phyloP scores from a whole-genome alignment of 2,113 vertebrate species.

The Poeciliopsis occidentalis region DNA sequence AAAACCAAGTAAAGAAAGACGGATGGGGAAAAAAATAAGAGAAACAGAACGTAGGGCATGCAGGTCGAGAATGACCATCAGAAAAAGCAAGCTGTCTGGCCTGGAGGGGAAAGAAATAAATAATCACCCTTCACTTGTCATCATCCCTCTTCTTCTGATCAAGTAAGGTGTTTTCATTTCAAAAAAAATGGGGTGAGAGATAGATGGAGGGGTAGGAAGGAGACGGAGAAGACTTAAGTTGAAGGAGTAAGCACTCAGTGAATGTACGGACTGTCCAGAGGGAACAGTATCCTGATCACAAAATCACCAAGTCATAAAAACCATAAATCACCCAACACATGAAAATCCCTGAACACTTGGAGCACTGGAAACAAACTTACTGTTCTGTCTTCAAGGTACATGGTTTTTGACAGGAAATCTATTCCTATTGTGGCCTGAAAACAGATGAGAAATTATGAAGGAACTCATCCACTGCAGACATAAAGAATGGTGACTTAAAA shows the following conservation, averaged over 20 bases:
- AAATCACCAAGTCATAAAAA: conserved; percentile 14
- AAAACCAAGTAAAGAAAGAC: conserved; percentile 43
- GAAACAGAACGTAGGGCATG: conserved; percentile 41
- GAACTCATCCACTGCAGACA: not conserved
- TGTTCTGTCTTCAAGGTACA: conserved; percentile 99
- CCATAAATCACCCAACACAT: not conserved
- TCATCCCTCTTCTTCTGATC: conserved; percentile 57
- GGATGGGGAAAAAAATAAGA: conserved; percentile 37
- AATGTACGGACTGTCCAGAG: conserved; percentile 30
- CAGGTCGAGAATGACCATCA: conserved; percentile 55
- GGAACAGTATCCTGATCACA: conserved; percentile 4
- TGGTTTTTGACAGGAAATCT: conserved; percentile 98
- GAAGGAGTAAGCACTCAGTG: conserved; percentile 41
- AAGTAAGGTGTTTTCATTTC: conserved; percentile 66
- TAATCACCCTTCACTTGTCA: conserved; percentile 67
- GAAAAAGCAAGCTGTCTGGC: conserved; percentile 55
- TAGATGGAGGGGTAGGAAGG: conserved; percentile 46
- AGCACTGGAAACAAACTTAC: conserved; percentile 78
- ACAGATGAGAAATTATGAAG: conserved; percentile 9
- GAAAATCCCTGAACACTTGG: not conserved
- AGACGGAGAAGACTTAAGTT: conserved; percentile 59
- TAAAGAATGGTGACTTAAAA: not conserved
- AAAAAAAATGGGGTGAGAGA: conserved; percentile 55
- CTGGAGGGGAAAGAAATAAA: conserved; percentile 48
- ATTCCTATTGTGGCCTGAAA: conserved; percentile 98